A percentile compares a stretch with the other conserved stretches of the same genome.
phyloP scores from a whole-genome alignment of 2,113 vertebrate genomes.

The Chinchilla lanigera region DNA sequence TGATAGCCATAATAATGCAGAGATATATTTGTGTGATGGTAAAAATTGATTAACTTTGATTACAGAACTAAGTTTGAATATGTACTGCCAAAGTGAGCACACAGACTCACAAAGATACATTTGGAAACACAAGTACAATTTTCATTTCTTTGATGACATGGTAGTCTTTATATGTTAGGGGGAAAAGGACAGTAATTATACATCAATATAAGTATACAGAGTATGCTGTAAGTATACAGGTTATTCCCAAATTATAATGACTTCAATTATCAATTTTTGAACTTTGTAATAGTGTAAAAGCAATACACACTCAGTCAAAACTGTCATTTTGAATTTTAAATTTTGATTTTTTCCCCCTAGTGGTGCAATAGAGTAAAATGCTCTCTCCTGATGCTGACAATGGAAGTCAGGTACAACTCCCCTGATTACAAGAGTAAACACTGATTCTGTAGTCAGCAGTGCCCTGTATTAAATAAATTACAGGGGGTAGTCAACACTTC shows the following conservation, averaged over 20 bases:
- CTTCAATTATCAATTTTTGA: not conserved
- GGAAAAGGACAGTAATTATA: not conserved
- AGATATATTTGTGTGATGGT: not conserved
- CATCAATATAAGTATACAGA: not conserved
- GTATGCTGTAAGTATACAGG: not conserved
- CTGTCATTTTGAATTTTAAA: not conserved
- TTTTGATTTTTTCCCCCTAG: not conserved
- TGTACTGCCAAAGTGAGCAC: not conserved
- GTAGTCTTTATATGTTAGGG: not conserved
- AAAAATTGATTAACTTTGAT: not conserved
- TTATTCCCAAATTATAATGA: not conserved
- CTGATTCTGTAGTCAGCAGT: not conserved
- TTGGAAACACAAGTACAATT: not conserved
- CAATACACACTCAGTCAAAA: not conserved
- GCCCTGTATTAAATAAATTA: not conserved
- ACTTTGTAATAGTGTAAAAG: not conserved
- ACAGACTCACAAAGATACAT: not conserved
- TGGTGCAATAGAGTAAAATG: no score
- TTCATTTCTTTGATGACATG: not conserved
- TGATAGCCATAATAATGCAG: not conserved
- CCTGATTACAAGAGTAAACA: not conserved
- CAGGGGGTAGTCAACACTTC: not conserved
- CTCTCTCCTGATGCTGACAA: not conserved
- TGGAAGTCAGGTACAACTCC: not conserved
- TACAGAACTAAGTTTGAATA: not conserved